Base-by-base conservation (phyloP, 2,888 invertebrate genomes). In the Leptopilina drosophilae region DNA sequence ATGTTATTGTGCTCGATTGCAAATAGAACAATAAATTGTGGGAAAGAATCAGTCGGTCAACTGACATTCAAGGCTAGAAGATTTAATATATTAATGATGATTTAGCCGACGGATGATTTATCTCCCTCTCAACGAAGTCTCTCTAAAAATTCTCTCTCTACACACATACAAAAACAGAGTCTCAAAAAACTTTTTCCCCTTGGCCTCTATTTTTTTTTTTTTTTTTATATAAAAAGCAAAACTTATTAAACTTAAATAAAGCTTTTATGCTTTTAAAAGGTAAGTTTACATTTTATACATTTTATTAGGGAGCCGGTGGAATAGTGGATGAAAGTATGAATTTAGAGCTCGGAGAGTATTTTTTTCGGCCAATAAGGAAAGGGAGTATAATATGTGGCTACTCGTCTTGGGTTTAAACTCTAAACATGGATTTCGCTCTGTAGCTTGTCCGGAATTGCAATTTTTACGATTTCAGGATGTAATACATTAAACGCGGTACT, bases 401-500 rank as follows among this genome's bases (percentile, higher is more conserved):
- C 73, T 73, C n/a, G 73, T 73, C 53, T 73, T 69, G 69, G 53
- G 69, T 69, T 69, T 73, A 73, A 33, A 26, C 73, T 73, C 53
- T 73, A 73, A 73, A 73, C 73, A 56, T 56, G 73, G 73, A 73
- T 73, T 73, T 73, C n/a, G 73, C 53, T 49, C 9, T 56, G 73
- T 56, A 73, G 56, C 33, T 26, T 26, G 33, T 12, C 53, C 33
- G 56, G 56, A 73, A 56, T 73, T 73, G 56, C 73, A 73, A 73
- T 73, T 73, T 73, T 73, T 73, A 73, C 73, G 73, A 73, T 73
- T 73, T 73, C 53, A 73, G 73, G 73, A 73, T 73, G 73, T 53
- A 73, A 73, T 73, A 14, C 73, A 73, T 73, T 73, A 56, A 73
- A 73, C 73, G 73, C 73, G 73, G 73, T 56, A 73, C 73, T 73